Evolutionary conservation across 2,888 invertebrate genomes (phyloP).

Genomic region (Dendrolimus houi): DNA sequence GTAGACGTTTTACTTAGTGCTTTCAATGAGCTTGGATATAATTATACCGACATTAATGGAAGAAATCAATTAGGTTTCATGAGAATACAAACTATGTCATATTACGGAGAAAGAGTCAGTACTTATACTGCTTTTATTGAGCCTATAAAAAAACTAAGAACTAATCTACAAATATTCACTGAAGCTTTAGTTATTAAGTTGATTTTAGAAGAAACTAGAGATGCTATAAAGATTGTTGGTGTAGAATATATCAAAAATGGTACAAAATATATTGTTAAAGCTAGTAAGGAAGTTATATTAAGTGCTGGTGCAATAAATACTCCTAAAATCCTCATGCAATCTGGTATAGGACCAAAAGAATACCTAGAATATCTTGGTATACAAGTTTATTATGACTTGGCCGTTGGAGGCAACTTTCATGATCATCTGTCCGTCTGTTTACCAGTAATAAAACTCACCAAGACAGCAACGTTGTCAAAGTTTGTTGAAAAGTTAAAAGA

Average conservation of each 20-base stretch:
- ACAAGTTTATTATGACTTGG: conserved; percentile 44
- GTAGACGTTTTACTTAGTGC: conserved; percentile 60
- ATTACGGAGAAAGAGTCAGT: conserved; percentile 64
- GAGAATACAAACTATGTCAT: conserved; percentile 63
- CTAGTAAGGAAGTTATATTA: conserved; percentile 54
- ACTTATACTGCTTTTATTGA: conserved; percentile 62
- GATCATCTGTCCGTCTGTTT: conserved; percentile 64
- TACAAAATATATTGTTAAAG: conserved; percentile 41
- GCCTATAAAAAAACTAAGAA: conserved; percentile 50
- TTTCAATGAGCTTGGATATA: conserved; percentile 59
- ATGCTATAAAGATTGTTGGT: conserved; percentile 36
- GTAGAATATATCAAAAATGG: conserved; percentile 60
- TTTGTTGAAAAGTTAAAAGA: conserved; percentile 61
- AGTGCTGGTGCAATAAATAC: conserved; percentile 63
- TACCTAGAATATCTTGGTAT: conserved; percentile 63
- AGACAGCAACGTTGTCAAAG: conserved; percentile 45
- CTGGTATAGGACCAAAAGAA: conserved; percentile 61
- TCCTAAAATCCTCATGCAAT: conserved; percentile 63
- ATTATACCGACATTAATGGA: conserved; percentile 64
- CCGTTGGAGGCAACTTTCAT: conserved; percentile 65
- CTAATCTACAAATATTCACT: conserved; percentile 49
- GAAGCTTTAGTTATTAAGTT: conserved; percentile 62
- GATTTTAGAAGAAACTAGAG: conserved; percentile 35
- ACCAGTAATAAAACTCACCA: conserved; percentile 54
- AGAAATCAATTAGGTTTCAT: conserved; percentile 61